A percentile compares a stretch with the other conserved stretches of the same genome.
Evolutionary conservation across 2,888 invertebrate genomes (phyloP).

Genomic region (Timema podura): DNA sequence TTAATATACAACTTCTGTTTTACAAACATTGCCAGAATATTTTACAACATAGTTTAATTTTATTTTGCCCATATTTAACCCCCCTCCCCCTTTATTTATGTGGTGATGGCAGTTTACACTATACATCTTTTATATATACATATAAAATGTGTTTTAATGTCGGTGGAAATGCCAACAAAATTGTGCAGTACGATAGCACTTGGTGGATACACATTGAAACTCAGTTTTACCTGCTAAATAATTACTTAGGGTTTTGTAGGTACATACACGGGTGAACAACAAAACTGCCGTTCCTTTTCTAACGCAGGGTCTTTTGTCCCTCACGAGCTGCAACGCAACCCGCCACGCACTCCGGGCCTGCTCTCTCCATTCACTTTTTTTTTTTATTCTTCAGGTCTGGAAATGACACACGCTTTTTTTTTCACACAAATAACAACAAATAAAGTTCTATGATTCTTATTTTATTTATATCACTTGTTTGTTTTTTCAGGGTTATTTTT

Average conservation of each 20-base stretch:
- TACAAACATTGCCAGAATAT: constrained; percentile 30
- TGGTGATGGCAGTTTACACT: constrained; percentile 27
- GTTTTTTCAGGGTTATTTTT: constrained; percentile 30
- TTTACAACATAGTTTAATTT: constrained; percentile 27
- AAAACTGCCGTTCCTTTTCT: constrained; percentile 13
- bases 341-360: too few relatives aligned
- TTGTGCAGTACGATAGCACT: constrained; percentile 33
- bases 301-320: too few relatives aligned
- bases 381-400: not conserved
- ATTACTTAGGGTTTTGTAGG: constrained; percentile 29
- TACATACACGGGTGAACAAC: constrained; percentile 31
- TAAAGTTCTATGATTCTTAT: constrained; percentile 33
- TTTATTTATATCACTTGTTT: constrained; percentile 30
- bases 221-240: constrained; percentile 30
- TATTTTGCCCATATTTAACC: constrained; percentile 20
- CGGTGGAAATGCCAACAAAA: constrained; percentile 34
- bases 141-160: constrained; percentile 24
- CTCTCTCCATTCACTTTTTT: too few relatives aligned
- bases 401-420: constrained; percentile 21
- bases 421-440: constrained; percentile 35
- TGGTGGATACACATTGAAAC: constrained; percentile 32
- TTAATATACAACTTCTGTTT: constrained; percentile 20
- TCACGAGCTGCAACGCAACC: too few relatives aligned
- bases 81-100: constrained; percentile 19
- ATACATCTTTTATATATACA: constrained; percentile 30